Evolutionary conservation across 2,113 vertebrate genomes (phyloP), one percentile per base, ranked within the genome.

Genomic region (Ctenodactylus gundi): DNA sequence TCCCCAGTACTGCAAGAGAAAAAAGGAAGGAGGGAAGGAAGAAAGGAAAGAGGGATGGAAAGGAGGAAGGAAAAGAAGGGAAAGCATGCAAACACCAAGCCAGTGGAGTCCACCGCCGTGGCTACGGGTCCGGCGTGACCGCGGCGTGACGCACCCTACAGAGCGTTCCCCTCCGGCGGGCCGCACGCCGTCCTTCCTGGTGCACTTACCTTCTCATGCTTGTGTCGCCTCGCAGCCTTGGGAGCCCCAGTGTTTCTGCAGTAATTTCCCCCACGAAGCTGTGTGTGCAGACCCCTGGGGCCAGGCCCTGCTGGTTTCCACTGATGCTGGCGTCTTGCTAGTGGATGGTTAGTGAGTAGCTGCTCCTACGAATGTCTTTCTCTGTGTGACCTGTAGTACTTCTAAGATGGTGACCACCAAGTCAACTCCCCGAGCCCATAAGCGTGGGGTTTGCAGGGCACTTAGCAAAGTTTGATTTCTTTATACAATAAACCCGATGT

Each of bases 241-340:
- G 99, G 99, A 99, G 97, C 99, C 99, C 78, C 99, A 99, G 96
- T 98, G 98, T 41, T 99, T 99, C 98, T 99, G 98, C 98, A 99
- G 98, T 98, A 99, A 99, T 62, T 99, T 99, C 97, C 99, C 99
- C 60, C 99, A 99, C 62, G 99, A 99, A 95, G 98, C 99, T 0
- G 97, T 99, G 97, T 99, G 99, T 78, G 98, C 99, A 34, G 99
- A 99, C 98, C 99, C 99, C 88, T 99, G 99, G 99, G 99, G 99
- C 97, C 99, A 99, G 97, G 99, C 99, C 90, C 97, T 99, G 98
- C 98, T 99, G 96, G 98, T 98, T 82, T 99, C 99, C 98, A 99
- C 99, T 20, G 99, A 99, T 89, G 97, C 98, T 51, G 99, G 99
- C 75, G 98, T 99, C 97, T 98, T 99, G 97, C 98, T 99, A 97